A percentile compares a stretch with the other conserved stretches of the same genome.
phyloP scores from a whole-genome alignment of 1,140 invertebrate genomes.

The Hyles vespertilio region DNA sequence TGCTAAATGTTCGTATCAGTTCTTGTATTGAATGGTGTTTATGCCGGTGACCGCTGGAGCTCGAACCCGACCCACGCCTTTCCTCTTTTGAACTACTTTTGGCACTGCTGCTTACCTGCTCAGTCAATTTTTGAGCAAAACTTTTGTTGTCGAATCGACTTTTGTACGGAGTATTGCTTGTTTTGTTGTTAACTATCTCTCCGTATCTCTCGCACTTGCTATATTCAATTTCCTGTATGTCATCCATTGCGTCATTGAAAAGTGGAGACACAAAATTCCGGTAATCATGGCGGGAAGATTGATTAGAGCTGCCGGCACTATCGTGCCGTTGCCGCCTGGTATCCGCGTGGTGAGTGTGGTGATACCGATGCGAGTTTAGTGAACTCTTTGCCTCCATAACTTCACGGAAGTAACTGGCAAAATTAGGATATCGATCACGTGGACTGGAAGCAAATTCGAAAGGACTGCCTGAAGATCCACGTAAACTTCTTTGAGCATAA shows the following conservation, averaged over 20 bases:
- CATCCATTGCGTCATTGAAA: constrained; percentile 67
- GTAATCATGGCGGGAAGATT: constrained; percentile 46
- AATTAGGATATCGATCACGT: constrained; percentile 56
- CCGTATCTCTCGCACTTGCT: constrained; percentile 70
- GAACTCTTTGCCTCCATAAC: constrained; percentile 39
- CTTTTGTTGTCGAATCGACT: constrained; percentile 75
- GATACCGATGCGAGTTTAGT: constrained; percentile 20
- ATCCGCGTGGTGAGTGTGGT: constrained; percentile 40
- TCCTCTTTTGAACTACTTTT: constrained; percentile 31
- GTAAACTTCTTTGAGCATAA: constrained; percentile 40
- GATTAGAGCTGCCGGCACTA: constrained; percentile 40
- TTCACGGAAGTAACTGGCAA: constrained; percentile 56
- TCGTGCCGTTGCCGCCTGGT: constrained; percentile 37
- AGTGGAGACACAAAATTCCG: constrained; percentile 58
- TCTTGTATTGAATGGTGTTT: constrained; percentile 84
- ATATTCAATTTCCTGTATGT: constrained; percentile 70
- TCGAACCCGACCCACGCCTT: constrained; percentile 47
- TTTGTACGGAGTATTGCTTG: constrained; percentile 45
- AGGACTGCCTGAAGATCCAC: constrained; percentile 40
- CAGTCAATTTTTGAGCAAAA: constrained; percentile 74
- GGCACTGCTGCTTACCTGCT: constrained; percentile 34
- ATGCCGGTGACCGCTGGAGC: constrained; percentile 66
- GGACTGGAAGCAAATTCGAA: constrained; percentile 55
- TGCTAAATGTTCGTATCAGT: constrained; percentile 82
- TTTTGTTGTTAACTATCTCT: constrained; percentile 65